Evolutionary conservation across 1,140 invertebrate species (phyloP).

Genomic region (Lasioglossum baleicum): DNA sequence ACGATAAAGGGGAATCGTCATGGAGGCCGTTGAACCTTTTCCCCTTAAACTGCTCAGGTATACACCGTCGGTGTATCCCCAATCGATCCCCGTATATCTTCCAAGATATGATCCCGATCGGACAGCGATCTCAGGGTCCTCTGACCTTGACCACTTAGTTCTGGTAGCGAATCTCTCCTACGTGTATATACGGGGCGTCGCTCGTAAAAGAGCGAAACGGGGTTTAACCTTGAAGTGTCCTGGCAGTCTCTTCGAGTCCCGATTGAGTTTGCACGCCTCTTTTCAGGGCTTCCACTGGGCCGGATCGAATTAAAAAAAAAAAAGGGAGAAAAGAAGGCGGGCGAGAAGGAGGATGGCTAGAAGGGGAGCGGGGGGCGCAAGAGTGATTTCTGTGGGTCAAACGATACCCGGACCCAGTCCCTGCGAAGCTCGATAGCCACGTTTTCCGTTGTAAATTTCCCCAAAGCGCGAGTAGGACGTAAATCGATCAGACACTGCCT

Average conservation of each 20-base stretch:
- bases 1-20: slow-evolving; percentile 33
- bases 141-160: slow-evolving; percentile 54
- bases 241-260: slow-evolving; percentile 33
- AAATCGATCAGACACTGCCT: slow-evolving; percentile 78
- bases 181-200: neutral
- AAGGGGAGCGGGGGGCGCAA: neutral
- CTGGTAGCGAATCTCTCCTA: slow-evolving; percentile 34
- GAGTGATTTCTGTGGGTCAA: slow-evolving; percentile 33
- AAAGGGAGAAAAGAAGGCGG: neutral
- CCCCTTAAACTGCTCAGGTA: slow-evolving; percentile 32
- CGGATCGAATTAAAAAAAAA: slow-evolving; percentile 59
- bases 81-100: slow-evolving; percentile 48
- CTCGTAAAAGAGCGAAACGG: slow-evolving; percentile 30
- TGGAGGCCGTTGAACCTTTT: slow-evolving; percentile 48
- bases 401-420: slow-evolving; percentile 47
- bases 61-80: slow-evolving; percentile 23
- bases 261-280: slow-evolving; percentile 60
- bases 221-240: slow-evolving; percentile 61
- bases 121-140: slow-evolving; percentile 38
- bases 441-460: slow-evolving; percentile 74
- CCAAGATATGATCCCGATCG: slow-evolving; percentile 47
- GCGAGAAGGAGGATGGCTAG: neutral
- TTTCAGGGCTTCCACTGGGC: slow-evolving; percentile 43
- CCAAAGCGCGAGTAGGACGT: slow-evolving; percentile 75
- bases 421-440: slow-evolving; percentile 52